Percentiles rank a stretch among this genome's conserved stretches.
These are phyloP conservation scores for Cheilinus undulatus DNA, from an alignment of 2,113 vertebrate species.

Conservation along the genomic window DNA sequence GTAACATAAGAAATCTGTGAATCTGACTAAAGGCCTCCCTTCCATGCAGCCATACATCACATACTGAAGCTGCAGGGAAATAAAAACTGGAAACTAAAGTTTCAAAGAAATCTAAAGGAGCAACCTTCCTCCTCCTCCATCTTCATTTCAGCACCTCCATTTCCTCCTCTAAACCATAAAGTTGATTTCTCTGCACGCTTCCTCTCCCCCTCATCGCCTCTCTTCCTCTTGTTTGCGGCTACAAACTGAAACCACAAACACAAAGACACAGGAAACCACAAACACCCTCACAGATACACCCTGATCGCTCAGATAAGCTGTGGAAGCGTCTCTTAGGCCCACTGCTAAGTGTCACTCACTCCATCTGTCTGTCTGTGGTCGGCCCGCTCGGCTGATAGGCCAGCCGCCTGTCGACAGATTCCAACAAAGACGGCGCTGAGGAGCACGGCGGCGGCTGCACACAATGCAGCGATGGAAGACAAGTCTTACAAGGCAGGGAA, in stretches of 20 bases:
- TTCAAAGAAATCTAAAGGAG: no score
- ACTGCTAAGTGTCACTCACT: slow-evolving; percentile 61
- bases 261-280: slow-evolving; percentile 53
- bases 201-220: slow-evolving; percentile 7
- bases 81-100: no score
- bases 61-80: no score
- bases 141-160: slow-evolving; percentile 12
- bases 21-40: no score
- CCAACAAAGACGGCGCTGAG: background rate
- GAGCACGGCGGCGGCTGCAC: background rate
- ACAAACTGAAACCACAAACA: slow-evolving; percentile 50
- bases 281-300: slow-evolving; percentile 13
- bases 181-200: slow-evolving; percentile 36
- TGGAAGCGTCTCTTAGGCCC: slow-evolving; percentile 46
- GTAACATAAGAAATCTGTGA: no score
- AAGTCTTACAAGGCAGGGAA: slow-evolving; percentile 41
- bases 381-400: slow-evolving; percentile 14
- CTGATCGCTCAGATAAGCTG: slow-evolving; percentile 34
- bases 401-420: background rate
- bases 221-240: slow-evolving; percentile 33
- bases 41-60: no score
- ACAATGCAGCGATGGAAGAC: slow-evolving; percentile 33
- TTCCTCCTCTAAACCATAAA: background rate
- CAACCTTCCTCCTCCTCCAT: background rate
- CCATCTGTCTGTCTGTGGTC: slow-evolving; percentile 43